Evolutionary conservation across 2,797 vertebrate genomes (phyloP).

Genomic region (Cossypha polioptera): DNA sequence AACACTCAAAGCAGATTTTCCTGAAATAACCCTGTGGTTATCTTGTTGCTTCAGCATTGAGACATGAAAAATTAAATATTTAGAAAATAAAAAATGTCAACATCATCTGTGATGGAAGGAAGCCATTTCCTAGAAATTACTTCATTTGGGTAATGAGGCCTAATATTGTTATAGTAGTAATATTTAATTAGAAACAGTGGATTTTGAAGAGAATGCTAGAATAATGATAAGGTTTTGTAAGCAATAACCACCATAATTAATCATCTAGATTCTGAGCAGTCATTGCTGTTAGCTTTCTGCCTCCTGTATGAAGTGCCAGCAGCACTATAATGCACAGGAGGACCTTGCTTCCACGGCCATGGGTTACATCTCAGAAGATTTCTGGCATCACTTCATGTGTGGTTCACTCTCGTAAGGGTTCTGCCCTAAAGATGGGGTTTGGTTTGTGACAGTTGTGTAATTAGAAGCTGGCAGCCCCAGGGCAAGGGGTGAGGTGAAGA

Average conservation of each 20-base stretch:
- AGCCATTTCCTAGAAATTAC: neutral
- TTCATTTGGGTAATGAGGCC: neutral
- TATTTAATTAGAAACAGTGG: neutral
- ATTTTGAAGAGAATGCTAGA: neutral
- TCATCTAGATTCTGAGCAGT: neutral
- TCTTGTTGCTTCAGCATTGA: constrained; percentile 3
- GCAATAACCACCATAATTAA: neutral
- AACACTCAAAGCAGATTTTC: neutral
- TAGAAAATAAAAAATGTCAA: neutral
- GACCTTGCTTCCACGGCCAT: neutral
- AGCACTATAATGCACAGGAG: neutral
- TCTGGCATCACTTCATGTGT: neutral
- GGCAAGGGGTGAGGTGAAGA: neutral
- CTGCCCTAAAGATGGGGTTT: neutral
- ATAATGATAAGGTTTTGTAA: neutral
- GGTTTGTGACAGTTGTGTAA: neutral
- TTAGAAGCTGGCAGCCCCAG: neutral
- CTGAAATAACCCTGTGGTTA: neutral
- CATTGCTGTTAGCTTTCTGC: neutral
- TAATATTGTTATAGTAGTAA: neutral
- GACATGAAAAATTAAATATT: neutral
- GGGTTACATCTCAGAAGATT: neutral
- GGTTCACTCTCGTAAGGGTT: neutral
- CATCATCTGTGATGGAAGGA: neutral
- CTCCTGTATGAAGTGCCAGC: neutral